Conservation (phyloP, 2,888 invertebrate genomes). For the Erebia epiphron region DNA sequence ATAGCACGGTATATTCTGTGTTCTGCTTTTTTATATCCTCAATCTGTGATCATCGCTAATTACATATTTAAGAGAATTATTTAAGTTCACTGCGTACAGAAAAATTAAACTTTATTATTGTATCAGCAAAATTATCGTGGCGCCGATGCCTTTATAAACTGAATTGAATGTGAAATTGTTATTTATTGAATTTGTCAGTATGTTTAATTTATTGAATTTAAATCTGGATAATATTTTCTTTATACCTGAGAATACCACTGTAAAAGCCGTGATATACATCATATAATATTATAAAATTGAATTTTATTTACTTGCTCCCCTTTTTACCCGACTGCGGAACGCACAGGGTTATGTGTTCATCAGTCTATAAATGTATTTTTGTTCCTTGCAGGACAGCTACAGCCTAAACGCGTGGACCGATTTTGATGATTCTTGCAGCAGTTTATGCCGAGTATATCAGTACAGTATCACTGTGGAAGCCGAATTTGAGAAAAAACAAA, state of each 20-base stretch:
- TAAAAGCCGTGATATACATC: slow-evolving; percentile 83
- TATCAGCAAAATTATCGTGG: slow-evolving; percentile 67
- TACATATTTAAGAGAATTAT: slow-evolving; percentile 71
- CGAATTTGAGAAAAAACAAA: no score
- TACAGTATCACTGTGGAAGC: no score
- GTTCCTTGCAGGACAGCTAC: no score
- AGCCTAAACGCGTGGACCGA: no score
- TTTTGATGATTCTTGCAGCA: no score
- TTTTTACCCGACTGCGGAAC: no score
- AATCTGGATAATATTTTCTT: slow-evolving; percentile 78
- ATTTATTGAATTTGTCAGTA: slow-evolving; percentile 78
- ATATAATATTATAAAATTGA: slow-evolving; percentile 77
- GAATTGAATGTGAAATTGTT: slow-evolving; percentile 76
- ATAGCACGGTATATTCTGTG: slow-evolving; percentile 81
- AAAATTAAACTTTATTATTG: slow-evolving; percentile 55
- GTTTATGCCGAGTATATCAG: no score
- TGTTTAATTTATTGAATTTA: slow-evolving; percentile 80
- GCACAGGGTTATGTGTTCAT: no score
- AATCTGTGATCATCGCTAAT: slow-evolving; percentile 82
- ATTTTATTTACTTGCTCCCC: slow-evolving; percentile 62
- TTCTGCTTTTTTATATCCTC: slow-evolving; percentile 80
- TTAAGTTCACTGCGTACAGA: slow-evolving; percentile 71
- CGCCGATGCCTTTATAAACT: slow-evolving; percentile 70
- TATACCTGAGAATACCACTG: slow-evolving; percentile 80
- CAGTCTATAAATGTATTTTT: no score